Conservation (phyloP, 2,888 invertebrate genomes). For the Linnaemya tessellans region DNA sequence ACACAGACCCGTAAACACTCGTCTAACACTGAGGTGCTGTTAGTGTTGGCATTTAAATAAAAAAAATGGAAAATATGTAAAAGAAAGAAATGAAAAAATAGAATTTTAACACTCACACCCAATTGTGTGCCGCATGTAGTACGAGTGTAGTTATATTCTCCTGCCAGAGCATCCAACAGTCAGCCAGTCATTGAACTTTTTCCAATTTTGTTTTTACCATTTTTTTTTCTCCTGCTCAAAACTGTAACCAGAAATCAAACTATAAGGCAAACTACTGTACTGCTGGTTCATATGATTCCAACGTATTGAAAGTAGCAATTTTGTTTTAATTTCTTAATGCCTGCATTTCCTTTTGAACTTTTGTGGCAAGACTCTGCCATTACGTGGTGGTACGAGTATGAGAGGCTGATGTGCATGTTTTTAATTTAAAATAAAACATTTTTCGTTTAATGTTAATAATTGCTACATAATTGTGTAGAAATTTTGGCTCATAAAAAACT, state of each 20-base stretch:
- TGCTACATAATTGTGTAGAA: constrained; percentile 50
- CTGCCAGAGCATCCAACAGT: constrained; percentile 37
- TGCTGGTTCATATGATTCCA: constrained; percentile 20
- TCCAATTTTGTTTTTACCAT: neutral
- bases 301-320: constrained; percentile 58
- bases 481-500: constrained; percentile 44
- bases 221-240: neutral
- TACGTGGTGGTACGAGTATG: neutral
- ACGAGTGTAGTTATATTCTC: neutral
- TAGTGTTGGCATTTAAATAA: neutral
- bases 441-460: constrained; percentile 54
- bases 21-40: neutral
- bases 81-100: neutral
- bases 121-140: too few relatives aligned
- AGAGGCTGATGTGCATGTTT: constrained; percentile 16
- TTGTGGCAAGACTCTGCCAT: constrained; percentile 13
- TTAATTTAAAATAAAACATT: constrained; percentile 18
- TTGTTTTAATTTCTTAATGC: constrained; percentile 60
- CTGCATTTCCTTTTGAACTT: constrained; percentile 69
- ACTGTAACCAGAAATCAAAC: constrained; percentile 3
- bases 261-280: constrained; percentile 23
- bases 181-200: constrained; percentile 63
- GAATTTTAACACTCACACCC: constrained; percentile 11
- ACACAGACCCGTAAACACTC: neutral
- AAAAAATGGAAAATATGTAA: neutral